phyloP scores from a whole-genome alignment of 2,888 invertebrate genomes.

The Phaedon cochleariae region DNA sequence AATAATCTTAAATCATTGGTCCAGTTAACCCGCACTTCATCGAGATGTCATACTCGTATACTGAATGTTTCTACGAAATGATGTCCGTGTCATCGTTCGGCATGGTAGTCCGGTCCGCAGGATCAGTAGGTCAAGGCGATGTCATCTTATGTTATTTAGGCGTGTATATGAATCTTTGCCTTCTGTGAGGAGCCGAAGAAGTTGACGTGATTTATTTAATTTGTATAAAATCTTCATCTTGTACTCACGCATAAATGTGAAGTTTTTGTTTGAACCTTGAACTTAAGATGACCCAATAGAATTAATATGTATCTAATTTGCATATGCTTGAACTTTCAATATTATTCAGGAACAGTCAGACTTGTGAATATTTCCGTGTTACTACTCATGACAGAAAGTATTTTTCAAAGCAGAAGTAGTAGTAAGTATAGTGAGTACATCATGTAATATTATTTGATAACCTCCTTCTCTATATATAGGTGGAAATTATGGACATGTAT shows the following conservation, averaged over 20 bases:
- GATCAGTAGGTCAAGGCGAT: constrained; percentile 19
- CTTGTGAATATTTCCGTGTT: too few species aligned
- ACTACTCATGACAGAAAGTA: too few species aligned
- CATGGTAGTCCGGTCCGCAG: constrained; percentile 1
- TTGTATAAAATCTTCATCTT: too few species aligned
- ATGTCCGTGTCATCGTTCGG: constrained; percentile 17
- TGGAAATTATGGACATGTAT: too few species aligned
- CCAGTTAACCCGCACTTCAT: background rate
- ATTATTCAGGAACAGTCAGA: background rate
- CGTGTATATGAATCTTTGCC: background rate
- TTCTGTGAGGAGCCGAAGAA: background rate
- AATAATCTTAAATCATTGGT: constrained; percentile 45
- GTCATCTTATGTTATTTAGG: background rate
- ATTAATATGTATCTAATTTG: too few species aligned
- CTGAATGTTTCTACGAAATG: constrained; percentile 14
- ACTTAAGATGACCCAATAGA: background rate
- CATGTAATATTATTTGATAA: too few species aligned
- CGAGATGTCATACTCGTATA: background rate
- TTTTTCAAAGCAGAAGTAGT: too few species aligned
- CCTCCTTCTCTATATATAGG: too few species aligned
- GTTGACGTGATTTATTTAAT: background rate
- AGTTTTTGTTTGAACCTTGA: background rate
- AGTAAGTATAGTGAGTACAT: too few species aligned
- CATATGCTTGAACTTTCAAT: background rate
- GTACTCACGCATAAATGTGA: background rate